These are phyloP conservation scores for Spilogale gracilis DNA, from an alignment of 2,113 vertebrate genomes.

Conservation along the genomic window DNA sequence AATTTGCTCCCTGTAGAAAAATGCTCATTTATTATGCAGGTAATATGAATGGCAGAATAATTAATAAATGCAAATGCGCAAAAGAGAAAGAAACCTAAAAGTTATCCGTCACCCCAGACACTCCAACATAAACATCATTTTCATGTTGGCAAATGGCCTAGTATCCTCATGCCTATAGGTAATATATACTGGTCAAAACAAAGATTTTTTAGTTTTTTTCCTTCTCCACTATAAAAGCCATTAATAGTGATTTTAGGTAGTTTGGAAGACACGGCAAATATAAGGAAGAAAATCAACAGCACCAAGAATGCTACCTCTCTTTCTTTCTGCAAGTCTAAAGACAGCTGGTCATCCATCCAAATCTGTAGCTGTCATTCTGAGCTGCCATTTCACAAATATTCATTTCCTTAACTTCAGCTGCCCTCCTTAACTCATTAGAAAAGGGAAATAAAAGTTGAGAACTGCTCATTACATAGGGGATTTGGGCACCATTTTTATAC, in stretches of 20 bases:
- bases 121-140: neutral
- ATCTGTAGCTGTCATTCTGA: neutral
- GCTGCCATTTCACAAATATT: neutral
- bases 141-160: neutral
- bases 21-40: neutral
- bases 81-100: slow-evolving; percentile 37
- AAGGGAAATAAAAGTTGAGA: slow-evolving; percentile 37
- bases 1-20: neutral
- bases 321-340: neutral
- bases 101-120: neutral
- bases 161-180: neutral
- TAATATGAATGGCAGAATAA: neutral
- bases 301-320: neutral
- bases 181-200: neutral
- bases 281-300: neutral
- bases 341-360: slow-evolving; percentile 15
- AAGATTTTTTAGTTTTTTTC: neutral
- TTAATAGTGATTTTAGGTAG: neutral
- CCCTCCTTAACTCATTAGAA: neutral
- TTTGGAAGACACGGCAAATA: neutral
- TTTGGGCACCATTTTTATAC: neutral
- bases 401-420: neutral
- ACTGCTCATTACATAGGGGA: neutral
- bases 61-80: neutral
- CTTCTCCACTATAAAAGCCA: slow-evolving; percentile 20